phyloP scores from a whole-genome alignment of 1,140 invertebrate genomes.

The Dufourea novaeangliae region DNA sequence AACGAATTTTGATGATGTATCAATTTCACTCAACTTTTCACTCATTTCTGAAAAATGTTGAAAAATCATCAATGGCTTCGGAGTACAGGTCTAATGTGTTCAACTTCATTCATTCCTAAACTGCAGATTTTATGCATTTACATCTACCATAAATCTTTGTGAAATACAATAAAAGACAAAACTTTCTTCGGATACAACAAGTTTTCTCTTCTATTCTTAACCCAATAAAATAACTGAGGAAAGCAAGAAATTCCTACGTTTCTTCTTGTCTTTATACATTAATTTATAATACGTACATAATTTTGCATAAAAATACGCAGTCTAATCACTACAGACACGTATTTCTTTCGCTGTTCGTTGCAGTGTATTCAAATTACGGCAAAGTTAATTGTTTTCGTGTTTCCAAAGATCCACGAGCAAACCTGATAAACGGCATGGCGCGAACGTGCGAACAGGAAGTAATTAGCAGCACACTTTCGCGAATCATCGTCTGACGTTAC shows the following conservation, averaged over 20 bases:
- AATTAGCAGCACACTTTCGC: slow-evolving; percentile 65
- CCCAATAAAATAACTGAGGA: no score
- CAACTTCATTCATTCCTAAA: background rate
- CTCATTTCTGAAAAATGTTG: background rate
- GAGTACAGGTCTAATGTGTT: background rate
- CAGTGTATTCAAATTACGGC: background rate
- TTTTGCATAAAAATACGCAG: no score
- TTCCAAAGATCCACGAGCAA: slow-evolving; percentile 35
- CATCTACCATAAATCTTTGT: no score
- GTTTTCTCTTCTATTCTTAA: no score
- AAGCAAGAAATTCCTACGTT: no score
- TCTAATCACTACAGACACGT: no score
- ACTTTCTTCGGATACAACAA: no score
- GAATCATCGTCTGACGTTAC: slow-evolving; percentile 60
- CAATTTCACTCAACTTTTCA: background rate
- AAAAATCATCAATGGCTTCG: background rate
- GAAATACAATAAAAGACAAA: no score
- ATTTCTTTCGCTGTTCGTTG: background rate
- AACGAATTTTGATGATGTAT: no score
- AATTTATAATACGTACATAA: no score
- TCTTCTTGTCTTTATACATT: no score
- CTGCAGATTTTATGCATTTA: no score
- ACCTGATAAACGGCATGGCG: slow-evolving; percentile 39
- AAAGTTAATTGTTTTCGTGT: slow-evolving; percentile 16
- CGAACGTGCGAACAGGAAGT: slow-evolving; percentile 62